phyloP scores from a whole-genome alignment of 1,140 invertebrate species.

The Musca domestica region DNA sequence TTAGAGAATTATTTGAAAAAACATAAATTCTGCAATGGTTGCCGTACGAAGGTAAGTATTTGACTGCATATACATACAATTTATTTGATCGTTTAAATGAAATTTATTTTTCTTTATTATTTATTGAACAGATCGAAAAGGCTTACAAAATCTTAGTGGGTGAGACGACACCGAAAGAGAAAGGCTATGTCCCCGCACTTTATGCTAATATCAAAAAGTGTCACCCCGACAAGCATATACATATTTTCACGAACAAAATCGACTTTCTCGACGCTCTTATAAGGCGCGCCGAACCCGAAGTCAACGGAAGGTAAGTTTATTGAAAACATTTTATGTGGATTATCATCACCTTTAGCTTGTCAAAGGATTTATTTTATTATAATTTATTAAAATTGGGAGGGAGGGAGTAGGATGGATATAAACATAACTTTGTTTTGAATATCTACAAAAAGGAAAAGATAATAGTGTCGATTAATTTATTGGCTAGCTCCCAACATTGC shows the following conservation, averaged over 20 bases:
- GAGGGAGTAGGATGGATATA: too few species aligned
- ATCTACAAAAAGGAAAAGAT: too few species aligned
- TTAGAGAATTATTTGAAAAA: conserved; percentile 86
- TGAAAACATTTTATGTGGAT: too few species aligned
- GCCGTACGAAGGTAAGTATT: conserved; percentile 77
- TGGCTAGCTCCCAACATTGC: too few species aligned
- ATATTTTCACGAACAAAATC: conserved; percentile 75
- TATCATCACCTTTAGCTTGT: too few species aligned
- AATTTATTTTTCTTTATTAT: conserved; percentile 22
- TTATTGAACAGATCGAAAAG: conserved; percentile 65
- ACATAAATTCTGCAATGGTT: conserved; percentile 90
- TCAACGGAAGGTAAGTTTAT: conserved; percentile 67
- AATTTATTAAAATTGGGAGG: too few species aligned
- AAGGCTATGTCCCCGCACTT: conserved; percentile 80
- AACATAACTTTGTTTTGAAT: too few species aligned
- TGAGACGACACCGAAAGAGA: conserved; percentile 81
- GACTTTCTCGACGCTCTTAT: conserved; percentile 87
- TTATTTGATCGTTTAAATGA: not conserved
- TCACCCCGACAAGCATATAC: conserved; percentile 80
- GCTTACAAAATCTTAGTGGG: conserved; percentile 84
- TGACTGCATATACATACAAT: conserved; percentile 2
- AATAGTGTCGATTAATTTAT: too few species aligned
- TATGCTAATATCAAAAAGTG: conserved; percentile 85
- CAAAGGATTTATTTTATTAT: too few species aligned
- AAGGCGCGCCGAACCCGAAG: conserved; percentile 82